Evolutionary conservation across 2,797 vertebrate genomes (phyloP), one percentile per base, ranked within the genome.

Genomic region (Pangasius macronema): DNA sequence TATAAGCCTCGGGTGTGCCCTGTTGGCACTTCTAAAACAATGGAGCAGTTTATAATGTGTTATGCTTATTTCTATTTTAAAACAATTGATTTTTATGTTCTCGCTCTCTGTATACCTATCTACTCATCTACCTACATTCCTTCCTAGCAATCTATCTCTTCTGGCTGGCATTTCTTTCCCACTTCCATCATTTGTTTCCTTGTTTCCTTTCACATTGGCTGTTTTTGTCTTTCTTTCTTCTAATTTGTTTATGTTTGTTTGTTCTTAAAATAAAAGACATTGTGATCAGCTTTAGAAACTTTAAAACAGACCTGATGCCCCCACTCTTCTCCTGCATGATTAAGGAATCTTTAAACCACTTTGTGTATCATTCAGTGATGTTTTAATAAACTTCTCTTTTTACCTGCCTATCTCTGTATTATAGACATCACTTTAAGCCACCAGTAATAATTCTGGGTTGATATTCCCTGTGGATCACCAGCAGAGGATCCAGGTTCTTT

Each of bases 1-100:
- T 88, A 90, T 87, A 8, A 33, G 75, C 85, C 88, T 91, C 68
- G 85, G 86, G 90, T 88, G 91, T 89, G 73, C 76, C 81, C 86
- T 63, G 84, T 88, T 49, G 82, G 18, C 16, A 70, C 4, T 13
- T 14, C 20, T 36, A 61, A 30, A 65, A 8, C 84, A 76, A 22
- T 49, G 14, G 6, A 18, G 14, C 27, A 77, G 46, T 82, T n/a
- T 27, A 18, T 27, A 46, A 61, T 46, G 20, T 63, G 22, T 30
- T 86, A 36, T 49, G 36, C 55, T 77, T 30, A 53, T 55, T 33
- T 77, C 49, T 33, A 30, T 55, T 73, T 36, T 20, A 70, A 70
- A 70, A 70, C 36, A 20, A 39, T 33, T 68, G 7, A 3, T 70
- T 70, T 72, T 53, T 5, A 76, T 76, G 42, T 30, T 30, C 5